These are phyloP conservation scores for Aurelia aurita complex sp. Pacific DNA, from an alignment of 30 jellyfish, hydroid and myxozoan genomes.

Conservation along the genomic window DNA sequence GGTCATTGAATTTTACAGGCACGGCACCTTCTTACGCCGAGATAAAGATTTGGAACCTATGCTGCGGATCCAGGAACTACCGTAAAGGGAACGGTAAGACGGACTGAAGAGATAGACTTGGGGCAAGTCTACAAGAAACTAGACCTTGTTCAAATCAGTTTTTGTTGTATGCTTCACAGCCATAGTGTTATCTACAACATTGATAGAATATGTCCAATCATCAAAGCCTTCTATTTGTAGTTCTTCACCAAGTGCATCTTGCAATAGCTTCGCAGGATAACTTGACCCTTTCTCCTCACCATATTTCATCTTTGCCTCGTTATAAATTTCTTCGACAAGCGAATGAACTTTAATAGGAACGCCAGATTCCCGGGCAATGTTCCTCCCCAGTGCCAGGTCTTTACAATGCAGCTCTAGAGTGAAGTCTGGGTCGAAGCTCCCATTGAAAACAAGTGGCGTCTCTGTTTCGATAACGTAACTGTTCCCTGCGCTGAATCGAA, in stretches of 20 bases:
- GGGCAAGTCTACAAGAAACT: background rate
- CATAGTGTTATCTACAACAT: slow-evolving; percentile 49
- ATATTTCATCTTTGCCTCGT: slow-evolving; percentile 47
- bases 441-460: slow-evolving; percentile 66
- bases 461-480: slow-evolving; percentile 71
- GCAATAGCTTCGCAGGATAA: slow-evolving; percentile 62
- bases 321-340: slow-evolving; percentile 59
- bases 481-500: slow-evolving; percentile 60
- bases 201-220: slow-evolving; percentile 62
- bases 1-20: too few species aligned
- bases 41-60: too few species aligned
- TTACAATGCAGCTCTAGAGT: slow-evolving; percentile 67
- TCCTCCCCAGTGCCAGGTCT: slow-evolving; percentile 61
- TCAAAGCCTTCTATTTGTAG: slow-evolving; percentile 52
- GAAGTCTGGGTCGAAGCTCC: slow-evolving; percentile 63
- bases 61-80: too few species aligned
- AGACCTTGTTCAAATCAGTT: background rate
- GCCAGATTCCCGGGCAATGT: slow-evolving; percentile 57
- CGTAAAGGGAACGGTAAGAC: too few species aligned
- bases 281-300: slow-evolving; percentile 62
- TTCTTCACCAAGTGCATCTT: slow-evolving; percentile 52
- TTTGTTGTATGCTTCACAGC: slow-evolving; percentile 60
- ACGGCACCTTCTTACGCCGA: too few species aligned
- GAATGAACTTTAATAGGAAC: slow-evolving; percentile 53
- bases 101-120: too few species aligned